Evolutionary conservation across 2,797 vertebrate genomes (phyloP).

Genomic region (Antennarius maculatus): DNA sequence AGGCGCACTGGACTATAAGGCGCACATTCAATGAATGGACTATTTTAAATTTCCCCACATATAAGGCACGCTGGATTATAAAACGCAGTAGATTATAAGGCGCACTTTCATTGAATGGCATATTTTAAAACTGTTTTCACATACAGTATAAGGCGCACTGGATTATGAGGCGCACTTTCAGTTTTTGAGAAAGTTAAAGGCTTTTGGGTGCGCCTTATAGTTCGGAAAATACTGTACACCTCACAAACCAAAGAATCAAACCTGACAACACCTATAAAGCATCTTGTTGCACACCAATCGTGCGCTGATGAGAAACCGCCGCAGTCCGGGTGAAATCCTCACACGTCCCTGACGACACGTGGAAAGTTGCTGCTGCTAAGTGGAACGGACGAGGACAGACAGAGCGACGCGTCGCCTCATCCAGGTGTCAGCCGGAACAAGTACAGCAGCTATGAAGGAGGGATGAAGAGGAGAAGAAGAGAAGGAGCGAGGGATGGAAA

Average conservation of each 20-base stretch:
- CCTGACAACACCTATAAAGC: background rate
- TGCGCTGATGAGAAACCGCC: slow-evolving; percentile 35
- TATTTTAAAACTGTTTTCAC: no score
- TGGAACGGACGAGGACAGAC: slow-evolving; percentile 43
- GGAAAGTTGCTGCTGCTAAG: slow-evolving; percentile 52
- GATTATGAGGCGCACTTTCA: no score
- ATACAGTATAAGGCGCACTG: no score
- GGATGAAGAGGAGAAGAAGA: slow-evolving; percentile 34
- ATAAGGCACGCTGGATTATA: no score
- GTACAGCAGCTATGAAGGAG: slow-evolving; percentile 59
- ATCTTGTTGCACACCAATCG: slow-evolving; percentile 9
- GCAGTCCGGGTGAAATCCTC: slow-evolving; percentile 28
- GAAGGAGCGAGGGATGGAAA: slow-evolving; percentile 46
- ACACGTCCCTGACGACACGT: slow-evolving; percentile 39
- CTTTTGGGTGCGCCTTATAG: no score
- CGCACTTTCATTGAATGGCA: no score
- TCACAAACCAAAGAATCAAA: slow-evolving; percentile 17
- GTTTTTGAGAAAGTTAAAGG: no score
- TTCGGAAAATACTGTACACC: background rate
- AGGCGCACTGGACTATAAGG: no score
- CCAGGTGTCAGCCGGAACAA: slow-evolving; percentile 65
- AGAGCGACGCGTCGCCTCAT: slow-evolving; percentile 57
- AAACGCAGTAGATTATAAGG: no score
- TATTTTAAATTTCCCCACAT: no score
- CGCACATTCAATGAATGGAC: no score